Conservation (phyloP, 2,113 vertebrate genomes). For the Carollia perspicillata region DNA sequence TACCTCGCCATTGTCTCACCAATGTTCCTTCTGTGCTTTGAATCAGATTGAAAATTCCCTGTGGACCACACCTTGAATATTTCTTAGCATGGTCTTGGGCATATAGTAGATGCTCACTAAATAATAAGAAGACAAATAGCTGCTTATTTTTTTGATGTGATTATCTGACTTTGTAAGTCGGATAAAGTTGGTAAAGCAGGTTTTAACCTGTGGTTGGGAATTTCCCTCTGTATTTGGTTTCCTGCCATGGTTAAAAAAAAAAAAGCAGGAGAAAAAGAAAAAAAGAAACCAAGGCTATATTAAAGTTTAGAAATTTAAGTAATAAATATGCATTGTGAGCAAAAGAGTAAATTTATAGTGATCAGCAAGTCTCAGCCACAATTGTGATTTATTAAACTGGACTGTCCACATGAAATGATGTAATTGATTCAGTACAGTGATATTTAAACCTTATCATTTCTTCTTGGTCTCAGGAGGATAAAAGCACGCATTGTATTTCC, state of each 20-base stretch:
- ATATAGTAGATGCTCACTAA: neutral
- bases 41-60: neutral
- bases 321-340: neutral
- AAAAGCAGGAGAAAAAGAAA: neutral
- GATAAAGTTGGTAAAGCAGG: neutral
- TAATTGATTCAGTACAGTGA: neutral
- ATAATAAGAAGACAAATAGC: neutral
- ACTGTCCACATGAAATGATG: neutral
- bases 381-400: neutral
- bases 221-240: constrained; percentile 44
- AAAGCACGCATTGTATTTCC: neutral
- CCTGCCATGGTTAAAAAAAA: neutral
- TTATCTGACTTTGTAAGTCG: neutral
- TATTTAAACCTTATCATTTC: neutral
- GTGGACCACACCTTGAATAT: neutral
- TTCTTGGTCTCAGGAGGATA: neutral
- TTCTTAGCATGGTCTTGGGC: neutral
- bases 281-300: neutral
- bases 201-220: neutral
- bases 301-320: constrained; percentile 31
- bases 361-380: neutral
- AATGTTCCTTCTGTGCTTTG: neutral
- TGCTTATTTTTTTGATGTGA: neutral
- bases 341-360: neutral
- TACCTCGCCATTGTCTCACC: neutral